Conservation (phyloP, 2,113 vertebrate species). For the Pomatorhinus ruficollis region DNA sequence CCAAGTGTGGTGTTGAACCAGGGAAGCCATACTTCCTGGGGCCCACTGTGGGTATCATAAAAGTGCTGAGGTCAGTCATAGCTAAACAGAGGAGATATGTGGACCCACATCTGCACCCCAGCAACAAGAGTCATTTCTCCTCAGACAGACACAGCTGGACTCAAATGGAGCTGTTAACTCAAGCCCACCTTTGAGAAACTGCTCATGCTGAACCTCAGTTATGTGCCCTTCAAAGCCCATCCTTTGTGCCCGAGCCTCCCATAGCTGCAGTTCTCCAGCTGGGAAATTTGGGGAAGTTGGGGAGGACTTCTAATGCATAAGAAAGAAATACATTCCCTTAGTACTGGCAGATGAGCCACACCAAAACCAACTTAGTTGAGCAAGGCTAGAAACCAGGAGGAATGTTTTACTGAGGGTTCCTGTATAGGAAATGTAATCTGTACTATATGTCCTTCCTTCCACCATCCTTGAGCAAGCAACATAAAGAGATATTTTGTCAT, state of each 20-base stretch:
- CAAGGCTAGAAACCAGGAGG: background rate
- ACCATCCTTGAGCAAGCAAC: background rate
- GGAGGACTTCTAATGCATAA: background rate
- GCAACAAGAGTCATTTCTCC: background rate
- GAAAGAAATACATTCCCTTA: background rate
- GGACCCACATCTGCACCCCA: background rate
- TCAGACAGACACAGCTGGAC: background rate
- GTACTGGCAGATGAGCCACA: background rate
- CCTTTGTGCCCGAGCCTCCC: background rate
- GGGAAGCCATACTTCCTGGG: background rate
- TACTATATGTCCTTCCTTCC: no score
- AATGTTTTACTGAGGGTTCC: background rate
- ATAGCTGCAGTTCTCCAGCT: background rate
- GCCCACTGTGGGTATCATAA: accelerated
- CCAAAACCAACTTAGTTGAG: background rate
- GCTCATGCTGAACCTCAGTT: background rate
- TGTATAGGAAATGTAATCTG: background rate
- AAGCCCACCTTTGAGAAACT: background rate
- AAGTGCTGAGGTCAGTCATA: background rate
- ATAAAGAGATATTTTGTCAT: background rate
- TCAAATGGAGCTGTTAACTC: background rate
- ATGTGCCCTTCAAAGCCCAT: background rate
- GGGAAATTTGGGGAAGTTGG: accelerated
- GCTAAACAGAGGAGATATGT: background rate
- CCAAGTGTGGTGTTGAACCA: background rate